A percentile compares a stretch with the other conserved stretches of the same genome.
phyloP scores from a whole-genome alignment of 2,797 vertebrate species.

The Ctenochaetus hawaiiensis region DNA sequence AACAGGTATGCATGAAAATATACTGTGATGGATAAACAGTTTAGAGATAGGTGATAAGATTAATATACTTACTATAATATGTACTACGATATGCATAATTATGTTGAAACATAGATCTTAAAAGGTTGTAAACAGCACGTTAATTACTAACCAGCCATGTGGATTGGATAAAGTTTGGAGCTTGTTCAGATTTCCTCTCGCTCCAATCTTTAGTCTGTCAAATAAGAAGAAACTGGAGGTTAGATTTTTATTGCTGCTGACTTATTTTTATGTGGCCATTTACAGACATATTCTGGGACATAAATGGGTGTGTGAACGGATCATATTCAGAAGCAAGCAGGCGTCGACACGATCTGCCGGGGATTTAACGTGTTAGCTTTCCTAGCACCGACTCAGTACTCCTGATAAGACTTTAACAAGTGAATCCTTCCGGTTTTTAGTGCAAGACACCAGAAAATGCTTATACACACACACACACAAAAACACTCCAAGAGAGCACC shows the following conservation, averaged over 20 bases:
- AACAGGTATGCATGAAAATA: background rate
- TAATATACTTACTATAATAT: no score
- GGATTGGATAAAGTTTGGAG: slow-evolving; percentile 7
- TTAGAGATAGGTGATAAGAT: background rate
- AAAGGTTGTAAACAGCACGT: background rate
- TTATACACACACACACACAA: background rate
- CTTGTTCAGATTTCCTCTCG: slow-evolving; percentile 15
- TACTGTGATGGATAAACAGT: background rate
- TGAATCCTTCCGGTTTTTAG: slow-evolving; percentile 39
- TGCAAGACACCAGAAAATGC: background rate
- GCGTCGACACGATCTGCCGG: background rate
- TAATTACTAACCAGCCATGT: slow-evolving; percentile 75
- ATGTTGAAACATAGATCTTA: background rate
- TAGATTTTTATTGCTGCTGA: background rate
- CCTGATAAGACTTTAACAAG: slow-evolving; percentile 23
- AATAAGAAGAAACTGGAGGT: slow-evolving; percentile 23
- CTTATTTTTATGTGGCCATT: background rate
- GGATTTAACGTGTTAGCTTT: slow-evolving; percentile 55
- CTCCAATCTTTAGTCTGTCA: slow-evolving; percentile 39
- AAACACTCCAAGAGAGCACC: background rate
- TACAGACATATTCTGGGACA: background rate
- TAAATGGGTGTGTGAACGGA: background rate
- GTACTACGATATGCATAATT: background rate
- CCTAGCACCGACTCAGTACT: slow-evolving; percentile 3
- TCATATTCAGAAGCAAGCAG: background rate